A percentile compares a stretch with the other conserved stretches of the same genome.
Conservation (phyloP, 2,888 invertebrate species). For the Noctua pronuba region DNA sequence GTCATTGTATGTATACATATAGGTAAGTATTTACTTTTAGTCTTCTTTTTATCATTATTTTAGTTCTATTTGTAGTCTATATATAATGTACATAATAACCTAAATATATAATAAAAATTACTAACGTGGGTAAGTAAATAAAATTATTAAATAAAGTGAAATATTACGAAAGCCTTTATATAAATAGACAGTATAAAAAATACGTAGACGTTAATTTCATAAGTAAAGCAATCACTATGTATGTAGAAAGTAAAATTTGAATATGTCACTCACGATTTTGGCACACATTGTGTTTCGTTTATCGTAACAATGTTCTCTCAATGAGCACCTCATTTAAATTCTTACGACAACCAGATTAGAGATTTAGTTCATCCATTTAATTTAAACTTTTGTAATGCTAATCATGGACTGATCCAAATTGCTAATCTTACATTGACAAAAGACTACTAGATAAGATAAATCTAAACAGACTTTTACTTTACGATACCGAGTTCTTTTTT, state of each 20-base stretch:
- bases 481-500: constrained; percentile 21
- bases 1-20: too few species aligned
- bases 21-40: too few species aligned
- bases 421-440: constrained; percentile 33
- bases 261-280: constrained; percentile 66
- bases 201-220: constrained; percentile 21
- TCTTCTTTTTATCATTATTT: too few species aligned
- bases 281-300: constrained; percentile 44
- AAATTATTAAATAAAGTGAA: neutral
- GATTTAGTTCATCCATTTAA: constrained; percentile 47
- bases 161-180: neutral
- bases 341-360: constrained; percentile 50
- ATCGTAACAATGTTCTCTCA: constrained; percentile 48
- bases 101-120: too few species aligned
- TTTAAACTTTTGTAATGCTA: constrained; percentile 49
- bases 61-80: too few species aligned
- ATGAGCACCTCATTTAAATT: constrained; percentile 51
- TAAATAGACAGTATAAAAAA: neutral
- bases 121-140: too few species aligned
- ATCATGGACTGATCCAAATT: constrained; percentile 27
- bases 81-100: too few species aligned
- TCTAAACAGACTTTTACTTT: constrained; percentile 20
- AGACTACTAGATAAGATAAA: neutral
- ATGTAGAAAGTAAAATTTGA: constrained; percentile 63
- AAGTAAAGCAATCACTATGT: constrained; percentile 49